A percentile compares a stretch with the other conserved stretches of the same genome.
Conservation (phyloP, 2,113 vertebrate species). For the Oophaga pumilio region DNA sequence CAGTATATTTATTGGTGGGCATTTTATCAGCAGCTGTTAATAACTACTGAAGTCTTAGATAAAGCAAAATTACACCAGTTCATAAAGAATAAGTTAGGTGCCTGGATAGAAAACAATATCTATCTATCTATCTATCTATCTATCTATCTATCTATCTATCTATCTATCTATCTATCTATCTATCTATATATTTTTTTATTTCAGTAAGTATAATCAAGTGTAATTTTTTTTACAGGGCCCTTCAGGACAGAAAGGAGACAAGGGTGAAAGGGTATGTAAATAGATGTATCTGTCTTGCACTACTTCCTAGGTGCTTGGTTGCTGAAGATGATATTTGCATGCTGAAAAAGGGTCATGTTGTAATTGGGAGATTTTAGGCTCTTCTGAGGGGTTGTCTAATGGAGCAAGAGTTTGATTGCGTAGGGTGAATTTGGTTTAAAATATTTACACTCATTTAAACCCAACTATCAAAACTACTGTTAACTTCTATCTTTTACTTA, state of each 20-base stretch:
- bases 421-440: not conserved
- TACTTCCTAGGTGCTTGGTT: not conserved
- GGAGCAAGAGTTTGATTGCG: not conserved
- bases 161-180: too few species aligned
- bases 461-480: too few species aligned
- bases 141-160: too few species aligned
- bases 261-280: constrained; percentile 92
- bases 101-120: not conserved
- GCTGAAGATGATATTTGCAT: not conserved
- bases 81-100: not conserved
- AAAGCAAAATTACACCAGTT: not conserved
- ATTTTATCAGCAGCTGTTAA: not conserved
- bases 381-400: not conserved
- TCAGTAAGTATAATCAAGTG: constrained; percentile 51
- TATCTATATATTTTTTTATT: too few species aligned
- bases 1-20: not conserved
- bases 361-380: not conserved
- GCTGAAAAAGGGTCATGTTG: not conserved
- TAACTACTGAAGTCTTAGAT: not conserved
- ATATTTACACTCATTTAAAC: not conserved
- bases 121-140: too few species aligned
- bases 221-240: constrained; percentile 78
- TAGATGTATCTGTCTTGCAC: not conserved
- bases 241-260: constrained; percentile 89
- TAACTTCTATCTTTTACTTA: not conserved